Conservation (phyloP, 2,888 invertebrate species). For the Magallana nippona region DNA sequence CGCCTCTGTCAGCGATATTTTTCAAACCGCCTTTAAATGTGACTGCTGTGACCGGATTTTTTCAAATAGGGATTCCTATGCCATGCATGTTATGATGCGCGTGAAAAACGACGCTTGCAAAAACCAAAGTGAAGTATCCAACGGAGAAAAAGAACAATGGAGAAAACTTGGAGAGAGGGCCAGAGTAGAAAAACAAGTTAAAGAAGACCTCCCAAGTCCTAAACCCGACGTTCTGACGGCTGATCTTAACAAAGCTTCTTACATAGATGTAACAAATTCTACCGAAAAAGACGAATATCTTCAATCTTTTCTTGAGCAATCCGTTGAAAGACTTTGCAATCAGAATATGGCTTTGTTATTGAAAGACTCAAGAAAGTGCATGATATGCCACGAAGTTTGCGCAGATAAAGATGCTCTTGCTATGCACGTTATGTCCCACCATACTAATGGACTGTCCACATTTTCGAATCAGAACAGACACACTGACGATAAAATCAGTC, state of each 20-base stretch:
- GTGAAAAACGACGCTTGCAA: constrained; percentile 74
- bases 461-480: neutral
- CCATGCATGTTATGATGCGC: constrained; percentile 80
- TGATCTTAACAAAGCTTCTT: constrained; percentile 42
- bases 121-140: constrained; percentile 53
- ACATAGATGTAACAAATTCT: constrained; percentile 59
- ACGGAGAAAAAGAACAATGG: constrained; percentile 7
- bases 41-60: constrained; percentile 77
- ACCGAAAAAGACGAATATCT: constrained; percentile 64
- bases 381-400: constrained; percentile 70
- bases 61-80: constrained; percentile 78
- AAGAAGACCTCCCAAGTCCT: neutral
- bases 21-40: constrained; percentile 72
- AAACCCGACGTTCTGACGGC: constrained; percentile 2
- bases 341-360: neutral
- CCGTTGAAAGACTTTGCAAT: neutral
- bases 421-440: constrained; percentile 77
- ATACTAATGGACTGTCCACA: constrained; percentile 46
- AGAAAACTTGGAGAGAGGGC: neutral
- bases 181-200: neutral
- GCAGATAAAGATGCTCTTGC: constrained; percentile 75
- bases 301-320: constrained; percentile 57
- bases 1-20: constrained; percentile 31
- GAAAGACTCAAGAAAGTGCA: constrained; percentile 53
- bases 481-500: constrained; percentile 17